These are phyloP conservation scores for Lonchura striata DNA, from an alignment of 2,113 vertebrate species.

Conservation along the genomic window DNA sequence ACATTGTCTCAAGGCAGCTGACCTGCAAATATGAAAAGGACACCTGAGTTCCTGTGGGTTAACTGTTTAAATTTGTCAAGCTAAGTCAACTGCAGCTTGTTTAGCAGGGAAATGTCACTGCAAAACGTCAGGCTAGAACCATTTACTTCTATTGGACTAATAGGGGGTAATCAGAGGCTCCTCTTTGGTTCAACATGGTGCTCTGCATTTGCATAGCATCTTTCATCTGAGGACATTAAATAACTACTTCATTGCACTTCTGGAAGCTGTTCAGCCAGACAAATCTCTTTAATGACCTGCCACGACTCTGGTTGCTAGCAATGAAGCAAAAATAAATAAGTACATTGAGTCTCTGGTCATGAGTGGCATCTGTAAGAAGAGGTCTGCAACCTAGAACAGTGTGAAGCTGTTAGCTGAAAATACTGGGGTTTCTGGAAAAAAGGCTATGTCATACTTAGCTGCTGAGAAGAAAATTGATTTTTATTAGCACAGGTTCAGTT, in stretches of 20 bases:
- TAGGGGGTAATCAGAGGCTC: neutral
- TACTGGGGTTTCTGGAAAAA: neutral
- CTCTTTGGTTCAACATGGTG: neutral
- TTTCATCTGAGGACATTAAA: neutral
- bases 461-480: neutral
- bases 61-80: conserved; percentile 35
- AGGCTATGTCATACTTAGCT: neutral
- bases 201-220: conserved; percentile 10
- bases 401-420: neutral
- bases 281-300: conserved; percentile 7
- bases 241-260: neutral
- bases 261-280: conserved; percentile 4
- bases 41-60: neutral
- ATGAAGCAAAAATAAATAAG: neutral
- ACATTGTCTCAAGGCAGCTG: conserved; percentile 4
- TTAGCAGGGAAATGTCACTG: neutral
- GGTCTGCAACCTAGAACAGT: neutral
- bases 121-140: neutral
- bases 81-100: neutral
- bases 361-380: conserved; percentile 13
- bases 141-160: neutral
- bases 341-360: neutral
- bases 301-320: neutral
- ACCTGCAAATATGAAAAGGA: neutral
- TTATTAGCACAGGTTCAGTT: neutral